Base-by-base conservation (phyloP, 1,140 invertebrate genomes). In the Mycetomoellerius zeteki region DNA sequence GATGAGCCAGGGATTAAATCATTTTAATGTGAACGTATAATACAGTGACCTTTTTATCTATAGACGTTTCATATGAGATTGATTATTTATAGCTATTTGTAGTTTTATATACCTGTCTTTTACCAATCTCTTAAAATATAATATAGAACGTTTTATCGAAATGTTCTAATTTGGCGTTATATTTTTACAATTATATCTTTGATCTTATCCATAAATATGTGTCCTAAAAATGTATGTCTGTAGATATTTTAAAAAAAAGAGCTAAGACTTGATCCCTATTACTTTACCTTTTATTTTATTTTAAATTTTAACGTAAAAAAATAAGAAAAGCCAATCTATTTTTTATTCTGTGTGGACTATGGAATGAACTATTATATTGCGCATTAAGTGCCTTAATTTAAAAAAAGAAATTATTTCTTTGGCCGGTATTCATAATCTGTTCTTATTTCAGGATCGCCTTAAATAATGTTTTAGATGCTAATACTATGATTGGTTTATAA, bases 11-110 rank as follows among this genome's bases (percentile, higher is more conserved):
- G 21, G 14, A 14, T 71, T 81, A 71, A 81, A 71, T 81, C 33
- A 4, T 81, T 43, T 71, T 71, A 54, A n/a, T n/a, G 27, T 16
- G 16, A 77, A 43, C 30, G 7, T 77, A 43, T 37, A 27, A 24
- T n/a, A 8, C 58, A 12, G 19, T 2, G 8, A 50, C 6, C 19
- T 78, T 47, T 77, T 77, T 50, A 78, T 47, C 24, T 33, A 62
- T 43, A 14, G 16, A 24, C 12, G 52, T 33, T 4, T 19, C 3
- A 43, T 77, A 33, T 3, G 54, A 8, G 50, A 30, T 54, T n/a
- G 71, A 73, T 14, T 60, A 33, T 37, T 77, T 60, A 60, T 19
- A 43, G 37, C 56, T 77, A 21, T 58, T 75, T 75, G 7, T 21
- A 60, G 10, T 60, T 24, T n/a, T 37, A 56, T 16, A 33, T 43